Percentiles rank a stretch among this genome's conserved stretches.
phyloP scores from a whole-genome alignment of 2,113 vertebrate species.

The Ochotona princeps region DNA sequence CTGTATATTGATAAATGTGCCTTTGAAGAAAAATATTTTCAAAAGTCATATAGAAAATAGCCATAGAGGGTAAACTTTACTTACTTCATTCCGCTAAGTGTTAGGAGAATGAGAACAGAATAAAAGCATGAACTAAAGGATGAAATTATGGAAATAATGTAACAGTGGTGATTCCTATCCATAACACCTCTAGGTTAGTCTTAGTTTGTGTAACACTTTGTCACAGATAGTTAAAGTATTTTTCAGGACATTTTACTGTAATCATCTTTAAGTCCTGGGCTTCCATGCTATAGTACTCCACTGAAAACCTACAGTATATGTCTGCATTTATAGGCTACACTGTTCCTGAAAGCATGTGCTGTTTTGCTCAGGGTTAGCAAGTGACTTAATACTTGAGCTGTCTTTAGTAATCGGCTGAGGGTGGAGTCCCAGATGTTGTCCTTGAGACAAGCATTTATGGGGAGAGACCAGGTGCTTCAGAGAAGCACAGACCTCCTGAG shows the following conservation, averaged over 20 bases:
- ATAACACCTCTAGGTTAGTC: slow-evolving; percentile 36
- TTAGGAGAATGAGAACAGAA: neutral
- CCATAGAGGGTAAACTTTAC: neutral
- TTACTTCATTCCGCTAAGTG: neutral
- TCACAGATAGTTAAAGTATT: slow-evolving; percentile 57
- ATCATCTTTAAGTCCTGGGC: neutral
- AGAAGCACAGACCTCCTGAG: slow-evolving; percentile 7
- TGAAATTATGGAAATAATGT: neutral
- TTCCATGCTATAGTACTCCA: slow-evolving; percentile 24
- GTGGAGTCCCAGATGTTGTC: slow-evolving; percentile 31
- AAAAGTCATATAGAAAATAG: neutral
- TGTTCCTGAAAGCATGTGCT: neutral
- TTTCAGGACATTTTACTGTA: slow-evolving; percentile 57
- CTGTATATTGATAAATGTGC: too few relatives aligned
- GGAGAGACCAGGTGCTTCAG: neutral
- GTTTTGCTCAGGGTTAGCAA: slow-evolving; percentile 56
- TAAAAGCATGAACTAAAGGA: neutral
- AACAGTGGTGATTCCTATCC: neutral
- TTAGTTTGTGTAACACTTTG: slow-evolving; percentile 40
- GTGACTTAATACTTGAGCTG: neutral
- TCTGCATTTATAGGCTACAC: slow-evolving; percentile 4
- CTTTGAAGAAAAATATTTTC: too few relatives aligned
- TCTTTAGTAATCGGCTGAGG: slow-evolving; percentile 60
- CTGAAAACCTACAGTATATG: neutral
- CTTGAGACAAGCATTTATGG: slow-evolving; percentile 42